Evolutionary conservation across 2,888 invertebrate genomes (phyloP).

Genomic region (Neoitamus cyanurus): DNA sequence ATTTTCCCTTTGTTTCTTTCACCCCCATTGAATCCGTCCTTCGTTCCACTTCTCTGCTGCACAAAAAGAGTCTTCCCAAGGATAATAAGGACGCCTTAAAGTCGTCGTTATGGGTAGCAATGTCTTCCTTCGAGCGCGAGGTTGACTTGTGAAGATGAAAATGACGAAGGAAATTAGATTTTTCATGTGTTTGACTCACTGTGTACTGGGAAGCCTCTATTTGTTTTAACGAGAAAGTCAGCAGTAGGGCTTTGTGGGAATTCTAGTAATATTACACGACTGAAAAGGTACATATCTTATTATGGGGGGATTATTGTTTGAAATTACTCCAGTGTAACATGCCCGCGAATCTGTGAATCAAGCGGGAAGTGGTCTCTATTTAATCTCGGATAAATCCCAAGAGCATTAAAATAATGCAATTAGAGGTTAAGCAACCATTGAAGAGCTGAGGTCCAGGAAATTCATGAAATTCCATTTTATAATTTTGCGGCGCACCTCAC

Average conservation of each 20-base stretch:
- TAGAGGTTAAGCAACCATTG: not conserved
- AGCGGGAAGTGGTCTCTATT: not conserved
- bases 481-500: not conserved
- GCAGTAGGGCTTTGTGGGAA: not conserved
- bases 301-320: not conserved
- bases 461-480: not conserved
- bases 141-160: not conserved
- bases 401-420: not conserved
- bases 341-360: not conserved
- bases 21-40: not conserved
- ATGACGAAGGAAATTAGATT: not conserved
- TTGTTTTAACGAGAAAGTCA: not conserved
- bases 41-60: not conserved
- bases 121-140: not conserved
- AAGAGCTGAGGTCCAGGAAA: not conserved
- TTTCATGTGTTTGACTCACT: not conserved
- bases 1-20: not conserved
- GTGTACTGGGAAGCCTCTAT: not conserved
- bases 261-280: not conserved
- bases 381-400: not conserved
- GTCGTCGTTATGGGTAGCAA: not conserved
- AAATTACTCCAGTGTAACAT: not conserved
- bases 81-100: slow-evolving; percentile 5
- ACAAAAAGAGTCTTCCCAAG: not conserved
- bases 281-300: not conserved